Base-by-base conservation (phyloP, 2,888 invertebrate species). In the Criorhina ranunculi region DNA sequence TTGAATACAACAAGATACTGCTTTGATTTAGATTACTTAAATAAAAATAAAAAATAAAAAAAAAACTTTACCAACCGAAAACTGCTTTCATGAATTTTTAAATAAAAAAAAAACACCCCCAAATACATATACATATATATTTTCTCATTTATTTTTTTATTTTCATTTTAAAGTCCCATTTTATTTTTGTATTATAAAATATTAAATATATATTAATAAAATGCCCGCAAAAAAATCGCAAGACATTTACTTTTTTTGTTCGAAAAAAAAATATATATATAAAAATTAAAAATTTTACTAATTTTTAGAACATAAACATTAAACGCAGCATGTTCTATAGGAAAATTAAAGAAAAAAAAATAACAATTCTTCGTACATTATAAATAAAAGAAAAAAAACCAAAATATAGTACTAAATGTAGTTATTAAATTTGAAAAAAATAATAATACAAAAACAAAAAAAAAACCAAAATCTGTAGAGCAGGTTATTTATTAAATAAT, bases 291-390 rank as follows among this genome's bases (percentile, higher is more conserved):
- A n/a, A n/a, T n/a, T n/a, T n/a, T n/a, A n/a, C n/a, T n/a, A n/a
- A 33, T 77, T 51, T 73, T 51, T 59, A 64, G 59, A 62, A 77
- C 55, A 67, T 62, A 49, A 57, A 66, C 35, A 72, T 57, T 66
- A 73, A 80, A 77, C 72, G 86, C 86, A 86, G 86, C 81, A 86
- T 86, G 86, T 81, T 86, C 86, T 86, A 86, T 81, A 77, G 86
- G 72, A 76, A 86, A 86, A 76, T 70, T 76, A 81, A 86, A 86
- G 42, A 75, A 79, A 67, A 73, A 53, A 17, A 33, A n/a, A n/a
- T n/a, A n/a, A n/a, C n/a, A n/a, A 85, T 72, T 81, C 86, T 86
- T 86, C 86, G 81, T 86, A 86, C 80, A 81, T 86, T 86, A 81
- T 75, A 86, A 79, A 69, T 69, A 77, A 69, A 69, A 64, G 59